These are phyloP conservation scores for Melipona beecheii DNA, from an alignment of 2,888 invertebrate genomes.

Conservation along the genomic window DNA sequence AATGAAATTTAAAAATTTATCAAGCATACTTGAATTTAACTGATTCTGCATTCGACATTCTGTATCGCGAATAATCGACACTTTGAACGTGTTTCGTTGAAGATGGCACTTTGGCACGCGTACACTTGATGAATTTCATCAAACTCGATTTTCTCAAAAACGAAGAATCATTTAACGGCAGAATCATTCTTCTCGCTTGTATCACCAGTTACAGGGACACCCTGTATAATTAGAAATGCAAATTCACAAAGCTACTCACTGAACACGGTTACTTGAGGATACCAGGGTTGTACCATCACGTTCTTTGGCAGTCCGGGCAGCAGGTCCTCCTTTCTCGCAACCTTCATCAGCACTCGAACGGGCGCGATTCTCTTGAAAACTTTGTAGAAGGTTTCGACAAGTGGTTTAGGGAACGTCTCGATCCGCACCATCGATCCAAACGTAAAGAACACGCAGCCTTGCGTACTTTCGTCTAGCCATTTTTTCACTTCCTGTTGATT, in stretches of 20 bases:
- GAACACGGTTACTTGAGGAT: constrained; percentile 76
- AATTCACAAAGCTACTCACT: constrained; percentile 66
- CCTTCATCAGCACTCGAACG: constrained; percentile 77
- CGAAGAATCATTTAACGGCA: too few species aligned
- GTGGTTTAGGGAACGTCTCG: constrained; percentile 76
- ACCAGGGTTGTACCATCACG: constrained; percentile 77
- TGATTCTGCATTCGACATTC: too few species aligned
- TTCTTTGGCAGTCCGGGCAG: constrained; percentile 78
- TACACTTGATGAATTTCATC: too few species aligned
- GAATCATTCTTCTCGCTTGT: too few species aligned
- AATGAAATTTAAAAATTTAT: too few species aligned
- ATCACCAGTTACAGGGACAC: too few species aligned
- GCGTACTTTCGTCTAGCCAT: constrained; percentile 77
- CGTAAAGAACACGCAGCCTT: constrained; percentile 79
- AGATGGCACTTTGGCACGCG: too few species aligned
- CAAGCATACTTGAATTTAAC: too few species aligned
- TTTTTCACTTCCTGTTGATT: constrained; percentile 75
- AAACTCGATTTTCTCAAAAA: too few species aligned
- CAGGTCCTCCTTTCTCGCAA: constrained; percentile 75
- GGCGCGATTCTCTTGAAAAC: constrained; percentile 78
- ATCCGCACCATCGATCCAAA: constrained; percentile 82
- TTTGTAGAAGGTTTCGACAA: constrained; percentile 71
- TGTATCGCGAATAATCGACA: too few species aligned
- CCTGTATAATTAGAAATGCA: neutral
- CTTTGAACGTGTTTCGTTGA: too few species aligned